Evolutionary conservation across 1,140 invertebrate species (phyloP).

Genomic region (Trachymyrmex cornetzi): DNA sequence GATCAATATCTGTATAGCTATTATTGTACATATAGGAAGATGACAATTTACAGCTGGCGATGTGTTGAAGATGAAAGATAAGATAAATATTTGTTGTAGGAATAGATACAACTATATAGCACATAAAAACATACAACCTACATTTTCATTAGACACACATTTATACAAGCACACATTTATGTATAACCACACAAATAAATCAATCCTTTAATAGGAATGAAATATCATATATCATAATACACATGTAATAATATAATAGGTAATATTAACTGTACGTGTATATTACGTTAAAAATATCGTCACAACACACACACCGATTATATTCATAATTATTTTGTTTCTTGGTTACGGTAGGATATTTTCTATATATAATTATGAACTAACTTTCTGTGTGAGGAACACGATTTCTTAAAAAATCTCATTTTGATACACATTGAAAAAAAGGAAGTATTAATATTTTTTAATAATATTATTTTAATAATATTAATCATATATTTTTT

Average conservation of each 20-base stretch:
- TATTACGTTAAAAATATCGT: conserved; percentile 28
- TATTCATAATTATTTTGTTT: conserved; percentile 1
- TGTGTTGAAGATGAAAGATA: background rate
- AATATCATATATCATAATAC: background rate
- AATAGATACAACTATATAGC: conserved; percentile 2
- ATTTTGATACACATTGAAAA: conserved; percentile 6
- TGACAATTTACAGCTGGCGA: background rate
- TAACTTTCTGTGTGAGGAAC: background rate
- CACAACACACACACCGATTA: conserved; percentile 20
- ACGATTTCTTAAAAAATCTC: background rate
- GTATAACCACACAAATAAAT: background rate
- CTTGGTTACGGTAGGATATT: background rate
- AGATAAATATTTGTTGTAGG: background rate
- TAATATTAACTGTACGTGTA: background rate
- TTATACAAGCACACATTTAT: background rate
- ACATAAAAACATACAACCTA: conserved; percentile 27
- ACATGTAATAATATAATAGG: background rate
- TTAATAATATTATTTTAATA: conserved; percentile 3
- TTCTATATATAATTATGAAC: conserved; percentile 24
- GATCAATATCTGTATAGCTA: background rate
- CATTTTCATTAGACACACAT: conserved; percentile 4
- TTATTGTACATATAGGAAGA: conserved; percentile 22
- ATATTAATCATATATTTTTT: background rate
- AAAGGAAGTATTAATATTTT: background rate
- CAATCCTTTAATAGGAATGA: background rate